Percentiles rank a stretch among this genome's conserved stretches.
Conservation (phyloP, 1,140 invertebrate species). For the Zaprionus inermis region DNA sequence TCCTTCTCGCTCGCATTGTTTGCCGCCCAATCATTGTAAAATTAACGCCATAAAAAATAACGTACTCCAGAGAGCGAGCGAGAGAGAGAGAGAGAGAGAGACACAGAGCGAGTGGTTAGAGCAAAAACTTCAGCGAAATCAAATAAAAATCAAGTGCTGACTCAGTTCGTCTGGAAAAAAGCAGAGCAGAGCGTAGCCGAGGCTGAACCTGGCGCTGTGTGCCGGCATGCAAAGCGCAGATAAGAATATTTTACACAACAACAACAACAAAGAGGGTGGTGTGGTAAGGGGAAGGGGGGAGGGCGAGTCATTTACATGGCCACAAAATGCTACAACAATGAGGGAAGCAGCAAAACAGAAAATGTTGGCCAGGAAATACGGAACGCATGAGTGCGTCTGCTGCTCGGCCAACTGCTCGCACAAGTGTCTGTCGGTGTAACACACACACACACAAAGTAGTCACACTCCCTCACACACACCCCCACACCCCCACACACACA, state of each 20-base stretch:
- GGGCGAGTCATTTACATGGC: slow-evolving; percentile 68
- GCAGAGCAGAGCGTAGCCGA: slow-evolving; percentile 31
- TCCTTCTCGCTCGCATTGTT: slow-evolving; percentile 3
- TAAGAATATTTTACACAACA: slow-evolving; percentile 70
- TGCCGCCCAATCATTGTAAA: slow-evolving; percentile 70
- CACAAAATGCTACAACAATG: slow-evolving; percentile 63
- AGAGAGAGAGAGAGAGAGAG: background rate
- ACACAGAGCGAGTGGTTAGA: no score
- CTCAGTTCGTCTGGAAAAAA: slow-evolving; percentile 71
- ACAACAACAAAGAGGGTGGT: slow-evolving; percentile 30
- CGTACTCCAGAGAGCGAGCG: slow-evolving; percentile 39
- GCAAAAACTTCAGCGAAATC: slow-evolving; percentile 65
- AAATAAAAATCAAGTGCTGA: slow-evolving; percentile 82
- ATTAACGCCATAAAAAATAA: slow-evolving; percentile 78
- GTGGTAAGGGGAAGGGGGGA: no score
- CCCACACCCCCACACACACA: background rate
- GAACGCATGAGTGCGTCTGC: slow-evolving; percentile 50
- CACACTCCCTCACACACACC: slow-evolving; percentile 6
- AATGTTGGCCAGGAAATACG: slow-evolving; percentile 42
- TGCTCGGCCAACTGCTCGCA: slow-evolving; percentile 28
- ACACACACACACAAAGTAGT: background rate
- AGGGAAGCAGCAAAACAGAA: slow-evolving; percentile 55
- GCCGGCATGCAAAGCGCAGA: slow-evolving; percentile 76
- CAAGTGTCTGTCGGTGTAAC: slow-evolving; percentile 13
- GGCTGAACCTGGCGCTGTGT: background rate